phyloP scores from a whole-genome alignment of 2,888 invertebrate species.

The Ditylenchus weischeri region DNA sequence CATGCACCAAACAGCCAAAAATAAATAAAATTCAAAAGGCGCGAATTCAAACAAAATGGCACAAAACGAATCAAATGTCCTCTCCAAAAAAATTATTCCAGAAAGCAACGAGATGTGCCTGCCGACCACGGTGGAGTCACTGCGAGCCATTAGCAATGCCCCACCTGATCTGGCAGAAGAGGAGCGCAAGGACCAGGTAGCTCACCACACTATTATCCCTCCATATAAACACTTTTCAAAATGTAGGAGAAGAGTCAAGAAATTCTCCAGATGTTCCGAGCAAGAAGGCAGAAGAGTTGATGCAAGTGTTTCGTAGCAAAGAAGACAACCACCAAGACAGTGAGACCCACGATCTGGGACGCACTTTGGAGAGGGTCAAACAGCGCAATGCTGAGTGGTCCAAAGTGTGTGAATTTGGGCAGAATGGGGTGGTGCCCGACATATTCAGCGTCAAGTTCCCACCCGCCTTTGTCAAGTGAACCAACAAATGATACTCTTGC shows the following conservation, averaged over 20 bases:
- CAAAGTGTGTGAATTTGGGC: constrained; percentile 46
- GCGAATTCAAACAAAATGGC: not conserved
- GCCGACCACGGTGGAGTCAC: constrained; percentile 38
- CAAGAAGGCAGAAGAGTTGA: constrained; percentile 35
- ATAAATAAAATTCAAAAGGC: too few species aligned
- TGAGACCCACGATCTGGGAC: constrained; percentile 35
- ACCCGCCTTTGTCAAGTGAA: constrained; percentile 32
- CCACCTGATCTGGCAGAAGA: constrained; percentile 47
- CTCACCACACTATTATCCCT: too few species aligned
- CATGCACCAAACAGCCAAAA: not conserved
- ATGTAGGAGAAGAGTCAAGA: constrained; percentile 37
- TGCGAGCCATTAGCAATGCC: constrained; percentile 41
- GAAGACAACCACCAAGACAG: constrained; percentile 11
- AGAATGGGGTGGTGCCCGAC: constrained; percentile 44
- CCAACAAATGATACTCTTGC: too few species aligned
- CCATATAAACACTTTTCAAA: not conserved
- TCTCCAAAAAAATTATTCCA: not conserved
- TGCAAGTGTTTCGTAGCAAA: constrained; percentile 19
- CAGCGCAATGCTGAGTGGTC: constrained; percentile 48
- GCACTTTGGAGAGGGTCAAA: constrained; percentile 43
- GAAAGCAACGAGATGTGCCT: constrained; percentile 18
- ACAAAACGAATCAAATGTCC: not conserved
- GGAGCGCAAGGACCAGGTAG: constrained; percentile 43
- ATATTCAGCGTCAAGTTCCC: constrained; percentile 53
- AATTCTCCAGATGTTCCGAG: constrained; percentile 32